Evolutionary conservation across 2,113 vertebrate species (phyloP).

Genomic region (Crypturellus undulatus): DNA sequence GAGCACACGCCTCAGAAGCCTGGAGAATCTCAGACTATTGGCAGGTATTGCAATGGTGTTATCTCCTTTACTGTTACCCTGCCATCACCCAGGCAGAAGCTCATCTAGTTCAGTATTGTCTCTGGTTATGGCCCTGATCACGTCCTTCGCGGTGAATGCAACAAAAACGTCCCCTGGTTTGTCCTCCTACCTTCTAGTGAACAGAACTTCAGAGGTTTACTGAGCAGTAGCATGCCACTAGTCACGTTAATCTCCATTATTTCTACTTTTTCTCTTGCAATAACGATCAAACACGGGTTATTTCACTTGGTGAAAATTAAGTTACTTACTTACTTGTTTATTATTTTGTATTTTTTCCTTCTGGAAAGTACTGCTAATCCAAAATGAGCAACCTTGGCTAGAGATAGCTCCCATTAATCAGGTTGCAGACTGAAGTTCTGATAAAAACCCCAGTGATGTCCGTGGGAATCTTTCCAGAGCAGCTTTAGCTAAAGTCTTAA

Average conservation of each 20-base stretch:
- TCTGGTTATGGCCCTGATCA: not conserved
- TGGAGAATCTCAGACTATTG: not conserved
- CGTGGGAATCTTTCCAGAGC: not conserved
- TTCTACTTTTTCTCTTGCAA: not conserved
- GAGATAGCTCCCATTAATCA: not conserved
- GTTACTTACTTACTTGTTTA: not conserved
- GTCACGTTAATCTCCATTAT: not conserved
- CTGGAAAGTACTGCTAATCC: not conserved
- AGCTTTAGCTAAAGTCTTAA: not conserved
- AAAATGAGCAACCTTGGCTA: not conserved
- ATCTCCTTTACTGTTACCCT: not conserved
- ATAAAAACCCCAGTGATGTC: not conserved
- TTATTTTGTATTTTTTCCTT: not conserved
- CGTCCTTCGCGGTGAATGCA: not conserved
- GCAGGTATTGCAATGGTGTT: not conserved
- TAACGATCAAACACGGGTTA: not conserved
- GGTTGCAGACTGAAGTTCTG: not conserved
- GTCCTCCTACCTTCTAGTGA: not conserved
- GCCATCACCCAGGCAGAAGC: not conserved
- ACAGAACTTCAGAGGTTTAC: not conserved
- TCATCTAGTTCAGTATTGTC: not conserved
- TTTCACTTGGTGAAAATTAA: not conserved
- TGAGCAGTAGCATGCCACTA: not conserved
- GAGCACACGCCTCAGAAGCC: fast-evolving
- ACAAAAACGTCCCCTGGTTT: not conserved